Percentiles rank a stretch among this genome's conserved stretches.
Evolutionary conservation across 1,140 invertebrate genomes (phyloP).

Genomic region (Drosophila kikkawai): DNA sequence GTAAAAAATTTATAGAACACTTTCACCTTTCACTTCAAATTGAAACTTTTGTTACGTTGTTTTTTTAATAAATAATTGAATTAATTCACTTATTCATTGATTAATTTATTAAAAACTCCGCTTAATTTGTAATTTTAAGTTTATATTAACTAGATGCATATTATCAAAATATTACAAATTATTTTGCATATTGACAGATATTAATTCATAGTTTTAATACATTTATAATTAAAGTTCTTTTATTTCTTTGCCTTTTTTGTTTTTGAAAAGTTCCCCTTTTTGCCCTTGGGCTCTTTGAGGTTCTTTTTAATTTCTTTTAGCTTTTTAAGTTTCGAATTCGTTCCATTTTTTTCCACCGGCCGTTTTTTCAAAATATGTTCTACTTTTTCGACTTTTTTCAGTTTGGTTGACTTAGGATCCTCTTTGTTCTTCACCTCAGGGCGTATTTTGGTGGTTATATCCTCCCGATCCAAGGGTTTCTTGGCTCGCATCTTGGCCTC

Average conservation of each 20-base stretch:
- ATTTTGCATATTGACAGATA: too few species aligned
- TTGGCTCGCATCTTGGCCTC: conserved; percentile 87
- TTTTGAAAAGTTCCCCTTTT: background rate
- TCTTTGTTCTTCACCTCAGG: conserved; percentile 25
- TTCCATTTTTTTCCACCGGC: background rate
- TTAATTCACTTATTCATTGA: too few species aligned
- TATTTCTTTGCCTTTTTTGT: background rate
- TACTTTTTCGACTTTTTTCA: conserved; percentile 10
- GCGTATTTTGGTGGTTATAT: conserved; percentile 87
- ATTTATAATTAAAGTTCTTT: background rate
- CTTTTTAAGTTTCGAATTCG: conserved; percentile 16
- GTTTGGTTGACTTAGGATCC: conserved; percentile 10
- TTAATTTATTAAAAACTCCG: too few species aligned
- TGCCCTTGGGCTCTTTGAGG: background rate
- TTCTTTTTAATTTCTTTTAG: conserved; percentile 26
- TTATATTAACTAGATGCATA: too few species aligned
- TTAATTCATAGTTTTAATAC: too few species aligned
- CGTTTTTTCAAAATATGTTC: conserved; percentile 31
- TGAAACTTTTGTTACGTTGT: too few species aligned
- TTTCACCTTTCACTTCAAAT: background rate
- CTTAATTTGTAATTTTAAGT: too few species aligned
- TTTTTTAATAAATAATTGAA: too few species aligned
- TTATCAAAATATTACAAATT: too few species aligned
- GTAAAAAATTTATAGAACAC: too few species aligned
- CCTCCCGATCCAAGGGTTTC: conserved; percentile 87